Evolutionary conservation across 2,888 invertebrate species (phyloP).

Genomic region (Ophioninae sp.): DNA sequence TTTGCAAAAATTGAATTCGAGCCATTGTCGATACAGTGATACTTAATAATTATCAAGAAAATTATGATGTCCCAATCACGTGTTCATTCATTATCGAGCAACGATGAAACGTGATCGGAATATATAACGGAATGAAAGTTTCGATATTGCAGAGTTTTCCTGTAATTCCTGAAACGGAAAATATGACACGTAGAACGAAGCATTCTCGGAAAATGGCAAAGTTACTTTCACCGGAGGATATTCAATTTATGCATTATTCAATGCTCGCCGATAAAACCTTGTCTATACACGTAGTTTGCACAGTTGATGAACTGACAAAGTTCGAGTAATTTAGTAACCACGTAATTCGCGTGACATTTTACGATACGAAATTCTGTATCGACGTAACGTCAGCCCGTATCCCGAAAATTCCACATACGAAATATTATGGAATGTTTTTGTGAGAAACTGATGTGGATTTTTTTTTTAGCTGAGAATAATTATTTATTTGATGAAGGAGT

Average conservation of each 20-base stretch:
- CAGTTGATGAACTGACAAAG: conserved; percentile 12
- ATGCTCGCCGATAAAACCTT: conserved; percentile 24
- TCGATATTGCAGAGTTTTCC: not conserved
- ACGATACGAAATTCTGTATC: not conserved
- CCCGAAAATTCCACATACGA: not conserved
- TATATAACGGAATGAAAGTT: not conserved
- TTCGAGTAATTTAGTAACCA: conserved; percentile 14
- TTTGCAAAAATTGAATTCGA: not conserved
- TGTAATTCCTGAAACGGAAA: conserved; percentile 21
- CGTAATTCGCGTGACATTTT: conserved; percentile 21
- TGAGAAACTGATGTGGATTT: not conserved
- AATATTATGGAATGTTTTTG: not conserved
- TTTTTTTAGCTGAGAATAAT: not conserved
- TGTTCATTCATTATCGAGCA: not conserved
- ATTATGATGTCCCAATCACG: conserved; percentile 7
- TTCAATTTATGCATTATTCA: conserved; percentile 45
- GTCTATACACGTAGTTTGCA: conserved; percentile 22
- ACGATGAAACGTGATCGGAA: not conserved
- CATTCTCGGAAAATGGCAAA: conserved; percentile 11
- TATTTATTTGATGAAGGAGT: not conserved
- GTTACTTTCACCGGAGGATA: conserved; percentile 23
- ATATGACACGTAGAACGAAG: conserved; percentile 10
- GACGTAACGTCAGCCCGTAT: not conserved
- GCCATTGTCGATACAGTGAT: not conserved
- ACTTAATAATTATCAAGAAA: conserved; percentile 23